Base-by-base conservation (phyloP, 1,140 invertebrate species). In the Drosophila micromelanica region DNA sequence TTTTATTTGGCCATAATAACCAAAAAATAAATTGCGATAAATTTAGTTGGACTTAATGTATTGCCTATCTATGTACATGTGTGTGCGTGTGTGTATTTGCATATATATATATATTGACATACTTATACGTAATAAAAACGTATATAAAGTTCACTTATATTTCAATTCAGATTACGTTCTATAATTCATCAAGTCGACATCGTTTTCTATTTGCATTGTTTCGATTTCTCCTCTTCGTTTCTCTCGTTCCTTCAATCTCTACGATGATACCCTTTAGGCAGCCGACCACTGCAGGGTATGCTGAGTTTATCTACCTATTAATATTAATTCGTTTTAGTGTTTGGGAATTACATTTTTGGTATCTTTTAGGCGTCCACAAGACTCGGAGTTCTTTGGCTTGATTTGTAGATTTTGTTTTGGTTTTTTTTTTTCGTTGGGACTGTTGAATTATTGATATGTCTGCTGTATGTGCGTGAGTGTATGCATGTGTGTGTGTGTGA, bases 391-490 rank as follows among this genome's bases (percentile, higher is more conserved):
- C 37, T 32, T 52, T 38, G 23, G 37, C 52, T 62, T 62, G 65
- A 73, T 70, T 67, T 68, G 70, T 73, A 61, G 68, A 70, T 63
- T 70, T 52, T 59, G 61, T 77, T 62, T 77, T 74, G 51, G 67
- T 69, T 65, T 68, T 73, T 75, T 69, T 65, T 68, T 73, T 75
- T 76, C 65, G 69, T 71, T 89, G 76, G 61, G 48, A 56, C 74
- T 89, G 67, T 79, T 87, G 82, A 87, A 87, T 89, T 89, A 87
- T 89, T 87, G 84, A 87, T 87, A 89, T 78, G 72, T 73, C 75
- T 73, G 38, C 40, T 40, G 45, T 54, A 30, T 42, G 49, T 45
- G 35, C n/a, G 46, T 27, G 27, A 27, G 27, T 5, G 40, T 35
- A 7, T 51, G 49, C 48, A 23, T 54, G 35, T 46, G 6, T 40